A percentile compares a stretch with the other conserved stretches of the same genome.
Evolutionary conservation across 2,113 vertebrate species (phyloP).

Genomic region (Chamaea fasciata): DNA sequence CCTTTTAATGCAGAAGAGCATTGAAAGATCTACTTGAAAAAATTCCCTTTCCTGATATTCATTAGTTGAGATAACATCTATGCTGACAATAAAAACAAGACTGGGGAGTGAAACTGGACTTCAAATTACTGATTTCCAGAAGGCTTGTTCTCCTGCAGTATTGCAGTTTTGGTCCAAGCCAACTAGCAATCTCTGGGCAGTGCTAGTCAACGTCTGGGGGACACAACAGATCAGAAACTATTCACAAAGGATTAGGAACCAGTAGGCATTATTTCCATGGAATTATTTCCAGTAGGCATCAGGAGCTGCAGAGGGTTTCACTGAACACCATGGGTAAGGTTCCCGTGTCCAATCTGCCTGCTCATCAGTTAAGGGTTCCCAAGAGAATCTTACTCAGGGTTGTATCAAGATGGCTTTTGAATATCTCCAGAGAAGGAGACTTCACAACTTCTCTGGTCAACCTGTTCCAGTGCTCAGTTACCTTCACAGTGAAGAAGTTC

Average conservation of each 20-base stretch:
- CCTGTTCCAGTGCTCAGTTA: neutral
- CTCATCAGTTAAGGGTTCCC: neutral
- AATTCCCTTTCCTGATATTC: neutral
- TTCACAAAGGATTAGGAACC: neutral
- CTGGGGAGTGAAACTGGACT: neutral
- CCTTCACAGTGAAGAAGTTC: neutral
- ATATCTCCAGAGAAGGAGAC: neutral
- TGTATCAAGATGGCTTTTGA: neutral
- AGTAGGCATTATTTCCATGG: no score
- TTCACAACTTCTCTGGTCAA: neutral
- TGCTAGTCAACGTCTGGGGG: neutral
- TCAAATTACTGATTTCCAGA: neutral
- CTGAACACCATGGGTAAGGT: neutral
- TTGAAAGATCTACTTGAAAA: neutral
- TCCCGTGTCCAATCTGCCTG: neutral
- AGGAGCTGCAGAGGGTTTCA: neutral
- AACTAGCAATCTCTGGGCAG: neutral
- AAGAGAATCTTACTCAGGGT: neutral
- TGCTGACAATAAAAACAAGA: neutral
- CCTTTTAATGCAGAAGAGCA: neutral
- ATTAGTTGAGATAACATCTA: neutral
- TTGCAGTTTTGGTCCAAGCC: neutral
- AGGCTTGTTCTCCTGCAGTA: neutral
- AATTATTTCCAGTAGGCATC: neutral
- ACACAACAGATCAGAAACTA: neutral